These are phyloP conservation scores for human (Homo sapiens) DNA, from an alignment of 2,113 vertebrate genomes.

Conservation along the genomic window GRCh38 chr1:246462501-246463000, in stretches of 20 bases:
- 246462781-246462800: not conserved
- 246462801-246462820: not conserved
- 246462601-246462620: too few relatives aligned
- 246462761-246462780: not conserved
- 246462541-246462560: not conserved
- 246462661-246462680: not conserved
- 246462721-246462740: not conserved
- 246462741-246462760: not conserved
- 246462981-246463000: not conserved
- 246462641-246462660: not conserved
- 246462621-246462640: not conserved
- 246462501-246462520: not conserved
- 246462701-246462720: not conserved
- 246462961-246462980: not conserved
- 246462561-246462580: not conserved
- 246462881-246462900: not conserved
- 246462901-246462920: not conserved
- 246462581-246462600: not conserved
- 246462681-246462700: not conserved
- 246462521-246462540: not conserved
- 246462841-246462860: not conserved
- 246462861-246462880: not conserved
- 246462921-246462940: not conserved
- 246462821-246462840: not conserved
- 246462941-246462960: too few relatives aligned